Evolutionary conservation across 2,113 vertebrate genomes (phyloP).

Genomic region (Dryoscopus gambensis): DNA sequence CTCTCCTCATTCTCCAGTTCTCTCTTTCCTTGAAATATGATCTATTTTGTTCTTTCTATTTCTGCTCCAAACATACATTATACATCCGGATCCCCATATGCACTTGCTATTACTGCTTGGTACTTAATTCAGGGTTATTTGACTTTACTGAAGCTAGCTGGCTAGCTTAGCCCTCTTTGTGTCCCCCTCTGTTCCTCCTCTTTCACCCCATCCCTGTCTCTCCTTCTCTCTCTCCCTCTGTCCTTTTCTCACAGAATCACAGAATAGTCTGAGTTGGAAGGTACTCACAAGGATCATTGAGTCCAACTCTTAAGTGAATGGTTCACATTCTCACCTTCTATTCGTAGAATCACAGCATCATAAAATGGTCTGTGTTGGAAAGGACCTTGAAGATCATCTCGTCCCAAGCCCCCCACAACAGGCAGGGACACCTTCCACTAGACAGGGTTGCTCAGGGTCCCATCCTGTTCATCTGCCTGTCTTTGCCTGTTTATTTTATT

Average conservation of each 20-base stretch:
- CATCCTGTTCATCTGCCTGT: background rate
- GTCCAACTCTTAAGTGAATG: background rate
- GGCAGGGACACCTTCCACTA: background rate
- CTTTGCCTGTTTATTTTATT: background rate
- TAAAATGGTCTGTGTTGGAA: background rate
- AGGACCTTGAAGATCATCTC: background rate
- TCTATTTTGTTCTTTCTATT: conserved; percentile 54
- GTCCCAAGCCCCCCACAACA: accelerated
- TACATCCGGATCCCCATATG: background rate
- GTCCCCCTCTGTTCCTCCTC: background rate
- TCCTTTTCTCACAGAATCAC: background rate
- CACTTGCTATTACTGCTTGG: conserved; percentile 9
- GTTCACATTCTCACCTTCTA: background rate
- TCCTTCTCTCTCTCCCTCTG: background rate
- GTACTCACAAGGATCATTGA: background rate
- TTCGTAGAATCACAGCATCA: background rate
- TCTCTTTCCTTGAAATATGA: conserved; percentile 55
- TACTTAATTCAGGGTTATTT: background rate
- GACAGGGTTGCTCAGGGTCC: background rate
- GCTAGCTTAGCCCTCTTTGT: background rate
- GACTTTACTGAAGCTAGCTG: background rate
- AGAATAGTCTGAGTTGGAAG: background rate
- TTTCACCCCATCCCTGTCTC: background rate
- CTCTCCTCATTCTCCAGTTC: conserved; percentile 59
- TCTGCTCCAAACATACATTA: conserved; percentile 36